These are phyloP conservation scores for Brachypodius melanocephalos DNA, from an alignment of 2,113 vertebrate genomes.

Conservation along the genomic window DNA sequence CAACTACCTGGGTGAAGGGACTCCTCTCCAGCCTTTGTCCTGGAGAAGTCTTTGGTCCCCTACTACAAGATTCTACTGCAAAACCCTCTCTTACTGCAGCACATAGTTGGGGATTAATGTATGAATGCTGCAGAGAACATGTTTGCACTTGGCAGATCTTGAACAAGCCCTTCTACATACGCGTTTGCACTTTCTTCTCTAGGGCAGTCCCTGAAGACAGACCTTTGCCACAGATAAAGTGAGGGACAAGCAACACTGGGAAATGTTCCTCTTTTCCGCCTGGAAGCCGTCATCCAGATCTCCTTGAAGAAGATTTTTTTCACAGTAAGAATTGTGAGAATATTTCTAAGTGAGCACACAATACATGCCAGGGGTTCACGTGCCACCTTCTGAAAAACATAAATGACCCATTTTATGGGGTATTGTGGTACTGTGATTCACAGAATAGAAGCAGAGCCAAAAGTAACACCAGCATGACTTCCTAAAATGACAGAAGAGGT, in stretches of 20 bases:
- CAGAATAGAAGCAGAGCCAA: background rate
- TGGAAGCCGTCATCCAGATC: background rate
- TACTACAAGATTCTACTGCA: background rate
- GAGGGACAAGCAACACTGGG: background rate
- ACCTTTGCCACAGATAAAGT: background rate
- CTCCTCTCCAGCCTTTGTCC: background rate
- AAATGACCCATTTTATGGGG: too few species aligned
- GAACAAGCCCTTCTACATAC: background rate
- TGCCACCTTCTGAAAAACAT: background rate
- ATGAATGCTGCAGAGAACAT: background rate
- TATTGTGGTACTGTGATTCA: too few species aligned
- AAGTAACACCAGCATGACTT: background rate
- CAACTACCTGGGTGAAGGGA: background rate
- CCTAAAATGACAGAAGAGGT: background rate
- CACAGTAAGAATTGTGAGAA: background rate
- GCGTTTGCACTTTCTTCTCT: background rate
- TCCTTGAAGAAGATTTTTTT: background rate
- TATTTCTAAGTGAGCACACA: background rate
- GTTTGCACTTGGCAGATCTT: background rate
- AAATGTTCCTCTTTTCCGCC: background rate
- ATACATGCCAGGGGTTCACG: background rate
- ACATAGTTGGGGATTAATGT: background rate
- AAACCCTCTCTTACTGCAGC: background rate
- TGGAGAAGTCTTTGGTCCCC: background rate
- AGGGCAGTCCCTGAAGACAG: background rate